Percentiles rank a stretch among this genome's conserved stretches.
phyloP scores from a whole-genome alignment of 2,113 vertebrate genomes.

The Raja brachyura region DNA sequence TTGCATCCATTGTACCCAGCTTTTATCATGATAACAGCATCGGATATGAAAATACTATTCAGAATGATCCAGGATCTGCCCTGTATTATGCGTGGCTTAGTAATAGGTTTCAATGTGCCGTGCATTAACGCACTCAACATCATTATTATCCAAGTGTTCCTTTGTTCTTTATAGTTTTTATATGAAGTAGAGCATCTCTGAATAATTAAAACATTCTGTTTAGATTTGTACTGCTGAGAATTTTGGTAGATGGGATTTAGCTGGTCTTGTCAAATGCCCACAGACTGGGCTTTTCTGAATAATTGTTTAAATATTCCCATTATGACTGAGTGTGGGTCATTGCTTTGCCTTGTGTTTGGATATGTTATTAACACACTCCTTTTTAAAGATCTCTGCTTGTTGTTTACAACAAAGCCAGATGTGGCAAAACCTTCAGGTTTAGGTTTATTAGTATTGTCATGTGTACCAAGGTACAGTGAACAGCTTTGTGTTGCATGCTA shows the following conservation, averaged over 20 bases:
- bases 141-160: background rate
- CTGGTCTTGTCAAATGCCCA: background rate
- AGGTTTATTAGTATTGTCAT: no score
- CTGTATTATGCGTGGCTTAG: background rate
- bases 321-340: background rate
- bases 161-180: background rate
- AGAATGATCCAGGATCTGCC: background rate
- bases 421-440: background rate
- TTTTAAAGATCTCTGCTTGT: background rate
- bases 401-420: background rate
- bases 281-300: background rate
- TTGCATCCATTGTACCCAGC: background rate
- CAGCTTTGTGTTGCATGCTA: no score
- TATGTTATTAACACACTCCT: background rate
- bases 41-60: background rate
- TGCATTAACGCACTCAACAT: background rate
- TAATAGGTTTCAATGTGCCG: background rate
- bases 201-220: background rate
- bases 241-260: background rate
- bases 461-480: no score
- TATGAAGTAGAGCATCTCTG: background rate
- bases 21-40: background rate
- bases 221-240: background rate
- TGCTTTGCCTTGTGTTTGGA: background rate
- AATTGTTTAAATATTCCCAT: background rate